These are phyloP conservation scores for Drosophila subquinaria DNA, from an alignment of 2,888 invertebrate species.

Conservation along the genomic window DNA sequence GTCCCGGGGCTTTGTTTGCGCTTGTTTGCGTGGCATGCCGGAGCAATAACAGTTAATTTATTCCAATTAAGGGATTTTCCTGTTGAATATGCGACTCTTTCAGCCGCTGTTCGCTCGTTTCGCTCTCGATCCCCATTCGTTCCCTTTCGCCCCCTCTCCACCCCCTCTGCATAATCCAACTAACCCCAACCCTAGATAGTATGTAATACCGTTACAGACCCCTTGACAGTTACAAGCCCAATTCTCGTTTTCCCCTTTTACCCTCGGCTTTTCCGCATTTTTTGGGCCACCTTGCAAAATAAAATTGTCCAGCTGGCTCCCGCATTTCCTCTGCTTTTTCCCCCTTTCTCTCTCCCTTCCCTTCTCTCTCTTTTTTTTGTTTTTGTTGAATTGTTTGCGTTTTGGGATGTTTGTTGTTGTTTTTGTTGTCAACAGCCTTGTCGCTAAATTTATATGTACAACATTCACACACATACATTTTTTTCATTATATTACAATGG, in stretches of 20 bases:
- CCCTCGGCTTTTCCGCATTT: not conserved
- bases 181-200: slow-evolving; percentile 1
- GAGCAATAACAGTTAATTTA: slow-evolving; percentile 83
- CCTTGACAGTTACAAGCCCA: slow-evolving; percentile 53
- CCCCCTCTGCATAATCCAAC: not conserved
- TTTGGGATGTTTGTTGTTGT: slow-evolving; percentile 54
- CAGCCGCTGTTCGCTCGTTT: slow-evolving; percentile 12
- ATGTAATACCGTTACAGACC: slow-evolving; percentile 23
- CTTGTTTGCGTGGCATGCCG: slow-evolving; percentile 53
- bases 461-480: slow-evolving; percentile 37
- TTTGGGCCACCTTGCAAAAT: slow-evolving; percentile 52
- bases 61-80: slow-evolving; percentile 84
- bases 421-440: slow-evolving; percentile 58
- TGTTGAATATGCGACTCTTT: slow-evolving; percentile 79
- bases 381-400: slow-evolving; percentile 62
- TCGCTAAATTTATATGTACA: slow-evolving; percentile 55
- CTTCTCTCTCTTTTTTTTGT: slow-evolving; percentile 8
- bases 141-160: not conserved
- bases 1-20: slow-evolving; percentile 43
- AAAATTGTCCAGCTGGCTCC: slow-evolving; percentile 65
- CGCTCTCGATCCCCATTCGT: not conserved
- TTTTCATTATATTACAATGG: slow-evolving; percentile 61
- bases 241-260: not conserved
- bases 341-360: not conserved
- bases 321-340: slow-evolving; percentile 8